Base-by-base conservation (phyloP, 2,888 invertebrate species). In the Phania funesta region DNA sequence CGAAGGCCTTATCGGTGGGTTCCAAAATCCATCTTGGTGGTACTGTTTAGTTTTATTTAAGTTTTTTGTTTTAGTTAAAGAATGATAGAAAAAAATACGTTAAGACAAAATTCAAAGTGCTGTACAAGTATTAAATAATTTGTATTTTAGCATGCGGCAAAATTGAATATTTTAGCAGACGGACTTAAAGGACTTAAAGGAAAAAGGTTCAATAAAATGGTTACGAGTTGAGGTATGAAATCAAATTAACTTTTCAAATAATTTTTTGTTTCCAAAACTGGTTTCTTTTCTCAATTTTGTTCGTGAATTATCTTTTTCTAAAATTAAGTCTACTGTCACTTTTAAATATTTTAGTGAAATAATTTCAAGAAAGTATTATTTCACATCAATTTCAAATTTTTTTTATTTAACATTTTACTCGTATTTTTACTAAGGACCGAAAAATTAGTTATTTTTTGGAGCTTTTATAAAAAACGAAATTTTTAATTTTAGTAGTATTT, bases 1-100 rank as follows among this genome's bases (percentile, higher is more conserved):
- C 97, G 92, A 97, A 97, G 87, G 97, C 97, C 92, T 97, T 97
- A 91, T 98, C 97, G 89, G 97, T 97, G 71, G 98, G 98, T 92
- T 97, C 97, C 88, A 97, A 92, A 91, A 97, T 97, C 98, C 98
- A 98, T 91, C 97, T 96, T 84, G 98, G 98, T 87, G 98, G 98
- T 89, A 98, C 98, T 98, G 88, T 88, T 86, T 81, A 83, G 58
- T 54, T 84, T 77, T 82, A 20, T 41, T n/a, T 65, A 46, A 65
- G 35, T 60, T 44, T 73, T 74, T 56, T 16, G n/a, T 44, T 48
- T 24, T n/a, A 13, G 2, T 41, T 5, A 20, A 64, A 44, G n/a
- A n/a, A 64, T 46, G 20, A n/a, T 20, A 60, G 70, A 67, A 83
- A 85, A 29, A 5, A 84, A 86, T 86, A 88, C 84, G 70, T 89